Evolutionary conservation across 2,113 vertebrate genomes (phyloP).

Genomic region (Numenius arquata): DNA sequence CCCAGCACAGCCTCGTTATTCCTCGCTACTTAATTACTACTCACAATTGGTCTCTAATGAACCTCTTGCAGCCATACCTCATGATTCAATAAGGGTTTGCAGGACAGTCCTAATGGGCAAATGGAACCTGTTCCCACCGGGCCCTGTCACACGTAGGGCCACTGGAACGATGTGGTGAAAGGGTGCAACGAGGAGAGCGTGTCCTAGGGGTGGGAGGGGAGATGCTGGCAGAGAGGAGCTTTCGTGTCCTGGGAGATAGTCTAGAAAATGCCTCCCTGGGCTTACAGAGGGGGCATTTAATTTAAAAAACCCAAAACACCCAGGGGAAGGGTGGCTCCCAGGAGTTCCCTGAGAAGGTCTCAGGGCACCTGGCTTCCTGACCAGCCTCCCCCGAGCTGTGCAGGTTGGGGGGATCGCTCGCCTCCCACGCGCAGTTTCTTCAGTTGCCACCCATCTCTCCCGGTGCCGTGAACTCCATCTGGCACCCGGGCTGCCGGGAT

Average conservation of each 20-base stretch:
- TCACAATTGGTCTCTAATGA: background rate
- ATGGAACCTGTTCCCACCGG: background rate
- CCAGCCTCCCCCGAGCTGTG: background rate
- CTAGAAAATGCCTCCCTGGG: background rate
- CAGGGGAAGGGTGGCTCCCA: background rate
- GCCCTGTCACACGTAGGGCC: background rate
- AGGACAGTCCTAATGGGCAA: background rate
- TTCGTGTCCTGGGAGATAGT: fast-evolving
- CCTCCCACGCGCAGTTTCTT: background rate
- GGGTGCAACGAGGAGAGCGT: fast-evolving
- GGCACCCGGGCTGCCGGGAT: background rate
- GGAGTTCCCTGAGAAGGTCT: background rate
- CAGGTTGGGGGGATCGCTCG: fast-evolving
- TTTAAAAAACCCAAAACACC: background rate
- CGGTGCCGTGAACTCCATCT: background rate
- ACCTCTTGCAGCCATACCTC: background rate
- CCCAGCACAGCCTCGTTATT: background rate
- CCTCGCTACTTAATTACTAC: background rate
- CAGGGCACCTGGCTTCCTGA: fast-evolving
- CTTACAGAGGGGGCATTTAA: background rate
- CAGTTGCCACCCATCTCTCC: background rate
- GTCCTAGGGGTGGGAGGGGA: no score
- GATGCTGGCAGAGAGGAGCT: background rate
- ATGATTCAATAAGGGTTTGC: background rate
- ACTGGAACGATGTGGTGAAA: background rate